Evolutionary conservation across 2,888 invertebrate species (phyloP).

Genomic region (Idaea aversata): DNA sequence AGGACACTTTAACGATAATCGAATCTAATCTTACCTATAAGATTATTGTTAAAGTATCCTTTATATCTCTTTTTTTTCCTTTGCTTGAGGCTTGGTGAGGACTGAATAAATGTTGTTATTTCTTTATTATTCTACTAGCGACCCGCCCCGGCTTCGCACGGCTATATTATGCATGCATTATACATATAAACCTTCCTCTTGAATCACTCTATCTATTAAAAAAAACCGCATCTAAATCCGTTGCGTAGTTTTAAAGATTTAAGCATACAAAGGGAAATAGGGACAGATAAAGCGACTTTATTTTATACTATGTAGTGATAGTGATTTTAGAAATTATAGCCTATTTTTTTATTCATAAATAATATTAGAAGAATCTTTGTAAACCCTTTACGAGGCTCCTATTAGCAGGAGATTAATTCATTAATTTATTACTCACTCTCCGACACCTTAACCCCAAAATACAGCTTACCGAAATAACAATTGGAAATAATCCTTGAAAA

Average conservation of each 20-base stretch:
- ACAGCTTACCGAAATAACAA: background rate
- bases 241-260: no score
- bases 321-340: background rate
- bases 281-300: no score
- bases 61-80: background rate
- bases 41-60: no score
- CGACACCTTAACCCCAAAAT: constrained; percentile 1
- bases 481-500: background rate
- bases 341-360: background rate
- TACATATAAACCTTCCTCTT: no score
- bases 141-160: no score
- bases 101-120: background rate
- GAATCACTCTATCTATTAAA: no score
- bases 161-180: no score
- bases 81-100: background rate
- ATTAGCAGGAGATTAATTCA: constrained; percentile 1
- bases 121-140: background rate
- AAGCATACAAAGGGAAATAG: no score
- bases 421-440: background rate
- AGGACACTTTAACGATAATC: no score
- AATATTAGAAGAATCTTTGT: background rate
- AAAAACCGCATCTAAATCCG: no score
- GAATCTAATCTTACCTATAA: no score
- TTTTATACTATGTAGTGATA: no score
- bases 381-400: background rate